A percentile compares a stretch with the other conserved stretches of the same genome.
These are phyloP conservation scores for Poliocrania exsul DNA, from an alignment of 2,797 vertebrate species.

Conservation along the genomic window DNA sequence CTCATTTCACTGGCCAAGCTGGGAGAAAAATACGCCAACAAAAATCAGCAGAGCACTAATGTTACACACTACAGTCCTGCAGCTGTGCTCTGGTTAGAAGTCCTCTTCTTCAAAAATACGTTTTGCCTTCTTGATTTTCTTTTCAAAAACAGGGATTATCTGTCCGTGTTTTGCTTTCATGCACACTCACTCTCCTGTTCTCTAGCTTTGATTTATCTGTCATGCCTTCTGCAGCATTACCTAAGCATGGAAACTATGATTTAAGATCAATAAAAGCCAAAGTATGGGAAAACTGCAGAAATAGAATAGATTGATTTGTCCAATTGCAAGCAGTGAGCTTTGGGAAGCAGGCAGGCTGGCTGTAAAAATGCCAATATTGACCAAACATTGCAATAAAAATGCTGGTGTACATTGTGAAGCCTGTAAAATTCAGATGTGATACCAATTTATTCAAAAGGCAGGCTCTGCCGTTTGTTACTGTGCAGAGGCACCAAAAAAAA, in stretches of 20 bases:
- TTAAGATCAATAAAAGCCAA: constrained; percentile 46
- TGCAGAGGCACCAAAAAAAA: not conserved
- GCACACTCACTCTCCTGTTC: not conserved
- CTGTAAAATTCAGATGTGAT: not conserved
- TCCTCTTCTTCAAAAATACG: constrained; percentile 24
- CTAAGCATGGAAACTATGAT: constrained; percentile 53
- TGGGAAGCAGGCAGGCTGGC: not conserved
- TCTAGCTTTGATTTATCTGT: constrained; percentile 54
- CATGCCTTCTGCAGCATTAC: constrained; percentile 23
- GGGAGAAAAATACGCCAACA: constrained; percentile 48
- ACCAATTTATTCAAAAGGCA: not conserved
- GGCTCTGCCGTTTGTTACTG: not conserved
- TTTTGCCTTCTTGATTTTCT: constrained; percentile 31
- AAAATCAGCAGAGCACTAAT: constrained; percentile 42
- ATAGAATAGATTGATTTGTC: not conserved
- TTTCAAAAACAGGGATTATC: constrained; percentile 56
- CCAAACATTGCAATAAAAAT: not conserved
- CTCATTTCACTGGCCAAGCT: constrained; percentile 41
- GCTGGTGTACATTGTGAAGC: not conserved
- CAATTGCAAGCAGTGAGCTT: not conserved
- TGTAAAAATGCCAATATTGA: not conserved
- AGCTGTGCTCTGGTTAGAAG: constrained; percentile 48
- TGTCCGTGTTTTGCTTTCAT: not conserved
- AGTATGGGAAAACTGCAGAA: constrained; percentile 26
- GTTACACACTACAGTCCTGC: constrained; percentile 34